phyloP scores from a whole-genome alignment of 2,797 vertebrate genomes.

The Amblyopsis hoosieri region DNA sequence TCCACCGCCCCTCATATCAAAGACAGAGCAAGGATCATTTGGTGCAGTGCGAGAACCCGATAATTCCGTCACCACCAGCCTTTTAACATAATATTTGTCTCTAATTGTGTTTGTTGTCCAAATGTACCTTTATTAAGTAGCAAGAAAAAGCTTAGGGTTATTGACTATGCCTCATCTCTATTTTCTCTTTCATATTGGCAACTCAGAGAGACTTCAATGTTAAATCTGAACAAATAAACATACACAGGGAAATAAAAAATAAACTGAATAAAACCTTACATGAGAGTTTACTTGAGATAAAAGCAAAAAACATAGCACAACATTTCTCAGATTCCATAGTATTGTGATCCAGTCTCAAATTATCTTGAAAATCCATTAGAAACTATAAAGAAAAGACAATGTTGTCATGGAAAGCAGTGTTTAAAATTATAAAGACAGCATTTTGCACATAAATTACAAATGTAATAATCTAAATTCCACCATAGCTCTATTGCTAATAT shows the following conservation, averaged over 20 bases:
- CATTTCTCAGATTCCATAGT: too few relatives aligned
- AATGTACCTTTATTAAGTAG: conserved; percentile 12
- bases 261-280: conserved; percentile 8
- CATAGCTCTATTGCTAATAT: conserved; percentile 6
- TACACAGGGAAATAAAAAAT: conserved; percentile 9
- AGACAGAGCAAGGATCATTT: conserved; percentile 47
- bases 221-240: conserved; percentile 13
- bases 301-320: neutral
- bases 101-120: conserved; percentile 14
- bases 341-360: too few relatives aligned
- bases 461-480: too few relatives aligned
- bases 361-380: too few relatives aligned
- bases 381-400: too few relatives aligned
- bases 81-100: neutral
- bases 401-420: too few relatives aligned
- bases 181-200: conserved; percentile 12
- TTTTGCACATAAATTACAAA: too few relatives aligned
- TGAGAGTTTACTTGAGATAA: neutral
- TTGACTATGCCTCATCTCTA: conserved; percentile 2
- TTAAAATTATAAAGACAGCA: too few relatives aligned
- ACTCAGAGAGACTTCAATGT: conserved; percentile 17
- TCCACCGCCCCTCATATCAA: conserved; percentile 48
- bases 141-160: conserved; percentile 13
- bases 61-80: conserved; percentile 16
- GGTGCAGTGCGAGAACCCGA: conserved; percentile 43